Evolutionary conservation across 1,140 invertebrate species (phyloP).

Genomic region (Charaxes varanes): DNA sequence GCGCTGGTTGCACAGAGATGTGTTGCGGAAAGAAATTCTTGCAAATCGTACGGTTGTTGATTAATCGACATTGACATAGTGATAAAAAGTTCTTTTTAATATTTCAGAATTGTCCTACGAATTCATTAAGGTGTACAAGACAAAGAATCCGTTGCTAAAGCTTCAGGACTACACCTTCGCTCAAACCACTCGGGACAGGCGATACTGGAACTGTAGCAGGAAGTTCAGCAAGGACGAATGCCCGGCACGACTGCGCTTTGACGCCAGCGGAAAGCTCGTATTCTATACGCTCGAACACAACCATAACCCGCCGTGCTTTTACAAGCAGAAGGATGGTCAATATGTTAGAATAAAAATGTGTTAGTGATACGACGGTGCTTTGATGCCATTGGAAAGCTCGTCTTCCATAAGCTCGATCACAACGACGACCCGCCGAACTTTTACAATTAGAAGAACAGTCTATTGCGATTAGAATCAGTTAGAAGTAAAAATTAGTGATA

Average conservation of each 20-base stretch:
- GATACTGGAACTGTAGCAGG: constrained; percentile 49
- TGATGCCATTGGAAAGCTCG: no score
- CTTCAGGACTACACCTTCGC: constrained; percentile 36
- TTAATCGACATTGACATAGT: no score
- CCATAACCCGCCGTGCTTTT: constrained; percentile 28
- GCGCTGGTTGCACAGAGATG: no score
- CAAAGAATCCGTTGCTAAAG: constrained; percentile 31
- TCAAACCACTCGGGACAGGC: constrained; percentile 36
- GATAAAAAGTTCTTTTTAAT: no score
- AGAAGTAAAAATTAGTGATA: no score
- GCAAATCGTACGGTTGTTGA: no score
- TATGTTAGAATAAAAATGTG: constrained; percentile 24
- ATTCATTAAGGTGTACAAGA: constrained; percentile 25
- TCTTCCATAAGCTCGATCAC: background rate
- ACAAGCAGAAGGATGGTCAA: constrained; percentile 22
- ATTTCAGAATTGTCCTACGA: constrained; percentile 27
- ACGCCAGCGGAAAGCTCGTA: constrained; percentile 25
- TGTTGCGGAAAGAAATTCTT: no score
- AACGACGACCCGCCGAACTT: no score
- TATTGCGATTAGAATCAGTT: no score
- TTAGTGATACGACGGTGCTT: no score
- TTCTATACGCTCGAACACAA: constrained; percentile 31
- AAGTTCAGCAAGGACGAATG: constrained; percentile 32
- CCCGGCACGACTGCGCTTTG: constrained; percentile 33
- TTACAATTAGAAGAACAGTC: no score